Evolutionary conservation across 1,140 invertebrate genomes (phyloP).

Genomic region (Cydia strobilella): DNA sequence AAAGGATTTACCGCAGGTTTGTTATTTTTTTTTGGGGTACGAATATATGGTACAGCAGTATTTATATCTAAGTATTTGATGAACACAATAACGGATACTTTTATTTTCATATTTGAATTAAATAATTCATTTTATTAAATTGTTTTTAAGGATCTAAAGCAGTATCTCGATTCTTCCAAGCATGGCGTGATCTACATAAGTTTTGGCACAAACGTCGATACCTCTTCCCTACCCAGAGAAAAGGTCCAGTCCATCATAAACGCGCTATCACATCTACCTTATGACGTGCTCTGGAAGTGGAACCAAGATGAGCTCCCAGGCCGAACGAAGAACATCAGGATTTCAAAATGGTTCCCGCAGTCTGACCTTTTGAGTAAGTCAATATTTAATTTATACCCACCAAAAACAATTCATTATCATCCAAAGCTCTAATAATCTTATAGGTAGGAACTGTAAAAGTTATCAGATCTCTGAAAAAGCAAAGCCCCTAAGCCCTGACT

Average conservation of each 20-base stretch:
- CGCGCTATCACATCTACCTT: constrained; percentile 58
- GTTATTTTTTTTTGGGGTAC: background rate
- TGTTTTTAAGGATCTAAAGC: constrained; percentile 60
- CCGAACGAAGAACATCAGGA: constrained; percentile 69
- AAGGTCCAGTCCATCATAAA: constrained; percentile 58
- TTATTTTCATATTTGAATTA: too few species aligned
- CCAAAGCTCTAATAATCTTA: too few species aligned
- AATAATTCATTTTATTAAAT: too few species aligned
- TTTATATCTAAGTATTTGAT: too few species aligned
- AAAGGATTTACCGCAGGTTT: constrained; percentile 54
- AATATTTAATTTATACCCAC: too few species aligned
- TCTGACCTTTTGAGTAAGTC: background rate
- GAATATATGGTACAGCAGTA: too few species aligned
- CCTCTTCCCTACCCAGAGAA: constrained; percentile 54
- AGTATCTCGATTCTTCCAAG: constrained; percentile 72
- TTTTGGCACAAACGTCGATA: constrained; percentile 78
- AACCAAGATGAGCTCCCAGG: constrained; percentile 50
- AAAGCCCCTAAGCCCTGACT: too few species aligned
- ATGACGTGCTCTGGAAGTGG: constrained; percentile 74
- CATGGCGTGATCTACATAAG: constrained; percentile 82
- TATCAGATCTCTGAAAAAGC: too few species aligned
- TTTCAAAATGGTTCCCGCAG: background rate
- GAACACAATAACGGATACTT: too few species aligned
- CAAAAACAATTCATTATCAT: too few species aligned
- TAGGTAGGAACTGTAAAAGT: too few species aligned